Evolutionary conservation across 2,888 invertebrate species (phyloP), one percentile per base, ranked within the genome.

Genomic region (Eupithecia centaureata): DNA sequence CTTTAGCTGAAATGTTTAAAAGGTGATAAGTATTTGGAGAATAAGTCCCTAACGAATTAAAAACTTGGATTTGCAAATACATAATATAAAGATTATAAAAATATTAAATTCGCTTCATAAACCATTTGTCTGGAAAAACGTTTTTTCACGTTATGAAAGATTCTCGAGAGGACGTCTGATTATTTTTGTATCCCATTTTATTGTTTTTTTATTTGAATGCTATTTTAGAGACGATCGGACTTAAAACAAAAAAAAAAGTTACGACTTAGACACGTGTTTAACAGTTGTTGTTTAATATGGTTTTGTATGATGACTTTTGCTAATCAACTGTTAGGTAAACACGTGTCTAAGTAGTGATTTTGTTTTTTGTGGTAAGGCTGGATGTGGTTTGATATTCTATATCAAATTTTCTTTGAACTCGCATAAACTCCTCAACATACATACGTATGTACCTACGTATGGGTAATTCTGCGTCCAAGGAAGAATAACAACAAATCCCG

Each of bases 111-210:
- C 52, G 27, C 15, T 52, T 52, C 27, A 27, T 52, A 1, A 5
- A 52, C 27, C 52, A 52, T 58, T 58, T 28, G 27, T 59, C 42
- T 59, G 42, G 38, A n/a, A 15, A 38, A 5, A 13, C 42, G 65
- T 59, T 66, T 65, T 68, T 72, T 68, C 51, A 51, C 47, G 32
- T 30, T 60, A 67, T 67, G 67, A 75, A 72, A 71, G 73, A 64
- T 27, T 15, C 52, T 52, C 27, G 13, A 52, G 52, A 27, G 15
- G 5, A 18, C 15, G 13, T 27, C 7, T 27, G 52, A 52, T 52
- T 27, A 27, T 25, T 27, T 52, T 27, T 15, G 47, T 47, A 22
- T 22, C 47, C 22, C 18, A 47, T 22, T 47, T 47, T 47, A 22
- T 47, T 47, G 47, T 22, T 47, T 47, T n/a, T 35, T 47, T 47